A percentile compares a stretch with the other conserved stretches of the same genome.
Evolutionary conservation across 2,113 vertebrate genomes (phyloP).

Genomic region (Gobio gobio): DNA sequence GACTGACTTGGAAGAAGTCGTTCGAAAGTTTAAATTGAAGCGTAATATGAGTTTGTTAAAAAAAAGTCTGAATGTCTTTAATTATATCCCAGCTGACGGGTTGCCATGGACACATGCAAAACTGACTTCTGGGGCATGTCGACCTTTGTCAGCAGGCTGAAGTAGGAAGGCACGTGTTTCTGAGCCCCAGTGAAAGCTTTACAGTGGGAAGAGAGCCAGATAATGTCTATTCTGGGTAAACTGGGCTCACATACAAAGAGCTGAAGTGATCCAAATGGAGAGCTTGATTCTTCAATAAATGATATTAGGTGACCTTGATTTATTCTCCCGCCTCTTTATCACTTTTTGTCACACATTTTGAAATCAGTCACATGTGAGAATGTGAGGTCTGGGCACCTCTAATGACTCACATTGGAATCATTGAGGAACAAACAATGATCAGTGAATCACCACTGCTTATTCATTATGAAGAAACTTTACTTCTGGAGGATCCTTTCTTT

Average conservation of each 20-base stretch:
- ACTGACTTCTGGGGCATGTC: slow-evolving; percentile 43
- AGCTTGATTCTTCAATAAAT: slow-evolving; percentile 10
- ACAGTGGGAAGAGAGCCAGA: slow-evolving; percentile 61
- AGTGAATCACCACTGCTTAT: slow-evolving; percentile 3
- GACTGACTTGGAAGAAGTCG: neutral
- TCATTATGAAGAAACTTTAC: neutral
- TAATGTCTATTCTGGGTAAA: slow-evolving; percentile 70
- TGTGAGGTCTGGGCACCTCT: neutral
- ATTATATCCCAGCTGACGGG: slow-evolving; percentile 30
- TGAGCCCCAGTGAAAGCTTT: slow-evolving; percentile 48
- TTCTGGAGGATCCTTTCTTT: neutral
- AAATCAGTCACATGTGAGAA: neutral
- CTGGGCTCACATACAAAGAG: slow-evolving; percentile 49
- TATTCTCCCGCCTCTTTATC: neutral
- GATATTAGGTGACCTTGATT: neutral
- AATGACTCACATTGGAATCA: neutral
- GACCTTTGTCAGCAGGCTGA: slow-evolving; percentile 64
- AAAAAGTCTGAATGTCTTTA: neutral
- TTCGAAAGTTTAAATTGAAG: neutral
- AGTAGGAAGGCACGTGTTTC: slow-evolving; percentile 56
- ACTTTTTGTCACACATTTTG: too few species aligned
- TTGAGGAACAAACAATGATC: neutral
- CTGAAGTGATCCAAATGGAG: slow-evolving; percentile 41
- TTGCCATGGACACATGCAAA: slow-evolving; percentile 33
- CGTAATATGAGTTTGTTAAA: neutral